Percentiles rank a stretch among this genome's conserved stretches.
These are phyloP conservation scores for Pogonocichla stellata DNA, from an alignment of 2,113 vertebrate genomes.

Conservation along the genomic window DNA sequence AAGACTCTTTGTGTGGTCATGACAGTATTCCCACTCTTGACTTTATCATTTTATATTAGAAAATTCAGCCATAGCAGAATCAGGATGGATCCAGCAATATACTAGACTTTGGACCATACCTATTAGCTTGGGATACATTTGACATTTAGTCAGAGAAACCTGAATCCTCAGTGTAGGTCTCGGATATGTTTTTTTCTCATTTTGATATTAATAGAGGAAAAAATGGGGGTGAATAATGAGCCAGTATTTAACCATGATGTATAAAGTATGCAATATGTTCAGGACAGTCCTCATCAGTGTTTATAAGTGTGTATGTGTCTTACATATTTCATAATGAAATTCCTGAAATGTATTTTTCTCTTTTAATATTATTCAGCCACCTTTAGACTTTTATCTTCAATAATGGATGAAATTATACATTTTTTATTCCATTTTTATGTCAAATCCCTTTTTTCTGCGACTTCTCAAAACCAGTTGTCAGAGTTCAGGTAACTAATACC, in stretches of 20 bases:
- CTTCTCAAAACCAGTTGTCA: slow-evolving; percentile 25
- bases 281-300: background rate
- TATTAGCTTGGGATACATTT: background rate
- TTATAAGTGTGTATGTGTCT: background rate
- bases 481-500: slow-evolving; percentile 19
- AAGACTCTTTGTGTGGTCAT: background rate
- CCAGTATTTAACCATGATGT: background rate
- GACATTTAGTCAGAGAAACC: background rate
- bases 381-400: background rate
- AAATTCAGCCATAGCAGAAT: background rate
- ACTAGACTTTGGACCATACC: background rate
- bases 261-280: background rate
- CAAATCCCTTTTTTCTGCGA: background rate
- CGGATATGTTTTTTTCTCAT: background rate
- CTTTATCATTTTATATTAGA: background rate
- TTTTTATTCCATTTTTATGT: background rate
- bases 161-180: accelerated
- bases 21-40: background rate
- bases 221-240: background rate
- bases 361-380: background rate
- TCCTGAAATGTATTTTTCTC: background rate
- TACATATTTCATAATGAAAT: background rate
- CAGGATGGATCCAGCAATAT: background rate
- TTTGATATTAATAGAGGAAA: background rate
- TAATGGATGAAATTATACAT: background rate